Base-by-base conservation (phyloP, 2,888 invertebrate species). In the Phyllotreta striolata region DNA sequence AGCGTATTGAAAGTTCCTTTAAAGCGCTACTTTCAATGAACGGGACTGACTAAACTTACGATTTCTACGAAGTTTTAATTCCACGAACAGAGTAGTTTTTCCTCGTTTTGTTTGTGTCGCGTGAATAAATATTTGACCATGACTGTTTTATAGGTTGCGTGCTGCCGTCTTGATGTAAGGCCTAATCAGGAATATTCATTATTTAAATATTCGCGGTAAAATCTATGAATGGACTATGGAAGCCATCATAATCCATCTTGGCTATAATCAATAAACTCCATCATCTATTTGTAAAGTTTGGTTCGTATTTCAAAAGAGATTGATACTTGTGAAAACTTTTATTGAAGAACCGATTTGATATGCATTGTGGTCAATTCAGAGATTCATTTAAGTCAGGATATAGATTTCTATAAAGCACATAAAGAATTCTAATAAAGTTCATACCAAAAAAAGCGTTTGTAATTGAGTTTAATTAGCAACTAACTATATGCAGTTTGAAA, bases 101-200 rank as follows among this genome's bases (percentile, higher is more conserved):
- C 24, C 57, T 63, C 34, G 61, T 63, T 56, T 57, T 49, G 64
- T 49, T 63, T 55, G 39, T 40, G 66, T 66, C 63, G 66, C 66
- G 63, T 66, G 66, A 49, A 55, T 39, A 37, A 63, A 55, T 40
- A 43, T 46, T 49, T 64, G 64, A 54, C 67, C 67, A 55, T 67
- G 67, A 67, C 62, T 64, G 62, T 62, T 24, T 24, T 24, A 24
- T 24, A 43, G 10, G 39, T 64, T 65, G 67, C 67, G 67, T 67
- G 67, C 51, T 49, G 34, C 37, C 13, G 35, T 55, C 24, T 34
- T 55, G 44, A 62, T 56, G 58, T 47, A 54, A 51, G 41, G 60
- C 39, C 56, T 34, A 56, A 37, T 35, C 56, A 47, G 55, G 66
- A 52, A 63, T 63, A 66, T 56, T 61, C 62, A 62, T 62, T 62